Conservation (phyloP, 2,888 invertebrate species). For the Litoditis marina region DNA sequence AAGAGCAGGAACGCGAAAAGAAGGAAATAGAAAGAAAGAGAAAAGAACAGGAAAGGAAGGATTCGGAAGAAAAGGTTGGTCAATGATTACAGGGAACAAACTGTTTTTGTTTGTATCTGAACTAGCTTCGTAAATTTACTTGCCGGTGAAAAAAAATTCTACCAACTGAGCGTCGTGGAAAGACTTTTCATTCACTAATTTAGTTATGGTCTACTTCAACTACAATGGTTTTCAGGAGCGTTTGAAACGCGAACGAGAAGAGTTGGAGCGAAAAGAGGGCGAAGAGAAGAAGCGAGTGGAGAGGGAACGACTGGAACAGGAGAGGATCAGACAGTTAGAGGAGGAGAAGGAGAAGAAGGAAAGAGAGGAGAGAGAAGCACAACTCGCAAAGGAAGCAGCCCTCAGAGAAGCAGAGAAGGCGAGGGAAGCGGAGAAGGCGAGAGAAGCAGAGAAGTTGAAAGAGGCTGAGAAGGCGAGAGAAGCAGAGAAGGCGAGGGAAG, state of each 20-base stretch:
- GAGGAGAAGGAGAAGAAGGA: slow-evolving; percentile 1
- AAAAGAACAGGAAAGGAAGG: slow-evolving; percentile 1
- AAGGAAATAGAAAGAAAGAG: not conserved
- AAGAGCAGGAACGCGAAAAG: slow-evolving; percentile 3
- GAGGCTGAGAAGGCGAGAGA: not conserved
- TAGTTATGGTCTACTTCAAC: too few species aligned
- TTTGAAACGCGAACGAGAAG: too few species aligned
- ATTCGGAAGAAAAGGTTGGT: not conserved
- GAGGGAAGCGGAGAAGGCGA: not conserved
- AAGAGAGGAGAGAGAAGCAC: not conserved
- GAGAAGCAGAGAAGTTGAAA: not conserved
- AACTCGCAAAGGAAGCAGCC: not conserved
- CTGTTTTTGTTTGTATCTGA: too few species aligned
- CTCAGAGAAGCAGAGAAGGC: slow-evolving; percentile 1
- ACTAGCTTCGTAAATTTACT: too few species aligned
- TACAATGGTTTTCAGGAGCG: too few species aligned
- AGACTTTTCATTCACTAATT: too few species aligned
- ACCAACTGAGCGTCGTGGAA: too few species aligned
- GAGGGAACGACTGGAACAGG: not conserved
- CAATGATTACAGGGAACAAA: too few species aligned
- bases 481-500: slow-evolving; percentile 1
- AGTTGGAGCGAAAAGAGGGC: not conserved
- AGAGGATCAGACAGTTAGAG: not conserved
- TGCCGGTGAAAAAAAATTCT: too few species aligned
- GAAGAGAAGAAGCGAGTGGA: not conserved